Evolutionary conservation across 2,113 vertebrate genomes (phyloP).

Genomic region (Ammodytes marinus): DNA sequence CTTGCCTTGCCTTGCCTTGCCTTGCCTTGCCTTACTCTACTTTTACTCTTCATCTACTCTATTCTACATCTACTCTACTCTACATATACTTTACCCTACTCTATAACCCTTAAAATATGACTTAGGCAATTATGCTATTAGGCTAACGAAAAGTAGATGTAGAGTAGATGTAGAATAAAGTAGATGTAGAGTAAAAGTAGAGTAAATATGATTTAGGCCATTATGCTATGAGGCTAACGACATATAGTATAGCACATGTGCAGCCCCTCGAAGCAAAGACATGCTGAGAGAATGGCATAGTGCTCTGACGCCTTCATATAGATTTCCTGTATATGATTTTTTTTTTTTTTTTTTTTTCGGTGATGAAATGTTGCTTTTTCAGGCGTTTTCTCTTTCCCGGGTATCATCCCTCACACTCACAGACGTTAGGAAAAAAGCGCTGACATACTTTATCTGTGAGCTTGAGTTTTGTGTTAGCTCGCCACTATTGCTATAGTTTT

Average conservation of each 20-base stretch:
- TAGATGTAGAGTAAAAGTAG: too few species aligned
- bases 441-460: constrained; percentile 8
- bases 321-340: constrained; percentile 24
- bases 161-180: too few species aligned
- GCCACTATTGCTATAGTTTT: not conserved
- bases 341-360: constrained; percentile 7
- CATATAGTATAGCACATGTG: constrained; percentile 32
- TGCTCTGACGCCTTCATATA: constrained; percentile 15
- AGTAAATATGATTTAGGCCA: too few species aligned
- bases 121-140: too few species aligned
- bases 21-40: too few species aligned
- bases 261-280: constrained; percentile 26
- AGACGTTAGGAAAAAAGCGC: not conserved
- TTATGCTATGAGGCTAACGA: too few species aligned
- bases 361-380: constrained; percentile 26
- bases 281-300: constrained; percentile 17
- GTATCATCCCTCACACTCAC: not conserved
- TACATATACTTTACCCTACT: too few species aligned
- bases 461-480: not conserved
- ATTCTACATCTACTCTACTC: too few species aligned
- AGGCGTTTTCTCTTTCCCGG: not conserved
- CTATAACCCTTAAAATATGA: too few species aligned
- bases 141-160: too few species aligned
- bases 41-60: too few species aligned
- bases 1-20: too few species aligned